phyloP scores from a whole-genome alignment of 2,888 invertebrate genomes.

The Rutpela maculata region DNA sequence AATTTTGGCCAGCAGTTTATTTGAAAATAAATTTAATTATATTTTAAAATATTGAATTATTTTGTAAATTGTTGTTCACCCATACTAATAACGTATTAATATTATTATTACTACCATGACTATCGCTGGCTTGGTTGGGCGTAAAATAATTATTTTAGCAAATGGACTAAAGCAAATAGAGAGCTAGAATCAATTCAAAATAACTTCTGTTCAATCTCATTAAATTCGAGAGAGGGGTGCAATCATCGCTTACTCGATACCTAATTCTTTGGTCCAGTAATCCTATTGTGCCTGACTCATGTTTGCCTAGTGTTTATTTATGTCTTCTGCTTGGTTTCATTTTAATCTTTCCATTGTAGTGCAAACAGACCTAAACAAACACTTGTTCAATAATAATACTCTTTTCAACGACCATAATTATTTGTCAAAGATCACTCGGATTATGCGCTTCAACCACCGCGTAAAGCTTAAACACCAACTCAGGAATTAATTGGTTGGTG shows the following conservation, averaged over 20 bases:
- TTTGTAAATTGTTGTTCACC: too few species aligned
- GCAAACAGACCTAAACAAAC: constrained; percentile 73
- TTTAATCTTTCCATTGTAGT: constrained; percentile 73
- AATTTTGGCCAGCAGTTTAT: too few species aligned
- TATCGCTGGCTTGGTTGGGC: too few species aligned
- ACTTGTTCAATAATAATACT: constrained; percentile 70
- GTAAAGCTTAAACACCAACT: constrained; percentile 23
- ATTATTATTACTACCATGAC: neutral
- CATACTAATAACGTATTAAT: too few species aligned
- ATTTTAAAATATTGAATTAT: too few species aligned
- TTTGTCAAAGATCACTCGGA: constrained; percentile 69
- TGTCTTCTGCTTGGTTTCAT: constrained; percentile 73
- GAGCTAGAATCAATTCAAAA: constrained; percentile 7
- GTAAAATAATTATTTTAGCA: neutral
- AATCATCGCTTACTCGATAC: constrained; percentile 39
- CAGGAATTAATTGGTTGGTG: constrained; percentile 21
- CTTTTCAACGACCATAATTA: constrained; percentile 67
- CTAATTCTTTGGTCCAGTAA: constrained; percentile 67
- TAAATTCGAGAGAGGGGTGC: constrained; percentile 23
- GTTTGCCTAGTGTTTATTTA: constrained; percentile 68
- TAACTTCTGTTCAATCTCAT: constrained; percentile 18
- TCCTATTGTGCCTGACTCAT: constrained; percentile 68
- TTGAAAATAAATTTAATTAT: too few species aligned
- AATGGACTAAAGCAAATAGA: neutral
- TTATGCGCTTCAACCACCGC: constrained; percentile 18